Conservation (phyloP, 2,797 vertebrate genomes). For the Xenopus petersii region DNA sequence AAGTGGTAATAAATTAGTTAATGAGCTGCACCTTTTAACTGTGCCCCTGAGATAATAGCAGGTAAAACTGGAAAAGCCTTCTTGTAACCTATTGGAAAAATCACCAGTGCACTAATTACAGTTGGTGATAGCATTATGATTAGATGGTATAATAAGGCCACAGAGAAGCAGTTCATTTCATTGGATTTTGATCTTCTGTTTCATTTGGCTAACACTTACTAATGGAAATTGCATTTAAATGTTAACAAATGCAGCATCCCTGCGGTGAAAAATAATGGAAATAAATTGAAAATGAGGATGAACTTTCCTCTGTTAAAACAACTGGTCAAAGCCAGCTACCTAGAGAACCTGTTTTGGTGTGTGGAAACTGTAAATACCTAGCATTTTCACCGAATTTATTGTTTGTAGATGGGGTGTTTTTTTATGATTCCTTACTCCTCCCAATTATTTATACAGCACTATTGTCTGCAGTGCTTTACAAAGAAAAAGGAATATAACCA, state of each 20-base stretch:
- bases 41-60: slow-evolving; percentile 11
- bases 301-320: slow-evolving; percentile 26
- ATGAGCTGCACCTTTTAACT: slow-evolving; percentile 1
- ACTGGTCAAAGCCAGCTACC: slow-evolving; percentile 19
- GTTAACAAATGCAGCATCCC: slow-evolving; percentile 46
- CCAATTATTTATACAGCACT: too few relatives aligned
- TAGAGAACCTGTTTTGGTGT: background rate
- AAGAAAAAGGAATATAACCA: too few relatives aligned
- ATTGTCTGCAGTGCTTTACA: too few relatives aligned
- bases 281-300: slow-evolving; percentile 36
- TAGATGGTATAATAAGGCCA: slow-evolving; percentile 39
- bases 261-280: slow-evolving; percentile 43
- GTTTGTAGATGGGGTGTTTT: too few relatives aligned
- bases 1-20: background rate
- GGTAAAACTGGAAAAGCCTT: slow-evolving; percentile 21
- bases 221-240: slow-evolving; percentile 48
- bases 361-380: background rate
- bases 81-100: slow-evolving; percentile 18
- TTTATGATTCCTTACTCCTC: too few relatives aligned
- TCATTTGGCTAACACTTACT: slow-evolving; percentile 30
- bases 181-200: slow-evolving; percentile 38
- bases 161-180: slow-evolving; percentile 27
- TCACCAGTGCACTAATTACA: slow-evolving; percentile 40
- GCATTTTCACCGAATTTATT: too few relatives aligned
- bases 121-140: slow-evolving; percentile 33